Evolutionary conservation across 92 coral and sea anemone species (phyloP).

Genomic region (Meandrina meandrites): DNA sequence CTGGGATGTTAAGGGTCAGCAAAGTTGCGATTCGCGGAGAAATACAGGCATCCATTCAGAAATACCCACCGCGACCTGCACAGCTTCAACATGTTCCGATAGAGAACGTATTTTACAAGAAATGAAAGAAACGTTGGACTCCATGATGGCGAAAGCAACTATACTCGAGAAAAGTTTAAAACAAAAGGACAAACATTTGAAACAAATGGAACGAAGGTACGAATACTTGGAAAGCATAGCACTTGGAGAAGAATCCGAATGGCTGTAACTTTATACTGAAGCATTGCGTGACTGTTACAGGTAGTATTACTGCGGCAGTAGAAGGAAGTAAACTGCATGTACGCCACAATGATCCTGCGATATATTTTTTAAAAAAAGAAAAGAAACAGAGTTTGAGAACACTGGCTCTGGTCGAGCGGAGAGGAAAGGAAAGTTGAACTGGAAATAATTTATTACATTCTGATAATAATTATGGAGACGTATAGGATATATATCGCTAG

Average conservation of each 20-base stretch:
- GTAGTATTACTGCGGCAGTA: not conserved
- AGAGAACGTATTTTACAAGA: conserved; percentile 42
- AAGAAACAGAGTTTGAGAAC: no score
- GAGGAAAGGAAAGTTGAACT: no score
- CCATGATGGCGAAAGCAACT: conserved; percentile 59
- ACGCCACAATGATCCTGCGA: not conserved
- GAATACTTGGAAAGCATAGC: conserved; percentile 86
- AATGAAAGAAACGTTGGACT: conserved; percentile 64
- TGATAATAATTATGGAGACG: no score
- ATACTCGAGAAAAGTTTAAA: conserved; percentile 58
- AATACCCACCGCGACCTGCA: not conserved
- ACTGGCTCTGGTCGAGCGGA: no score
- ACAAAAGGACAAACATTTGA: conserved; percentile 65
- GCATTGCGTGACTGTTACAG: not conserved
- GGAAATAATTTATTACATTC: no score
- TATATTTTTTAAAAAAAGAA: not conserved
- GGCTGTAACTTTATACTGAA: conserved; percentile 37
- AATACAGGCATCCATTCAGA: not conserved
- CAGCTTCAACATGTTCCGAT: not conserved
- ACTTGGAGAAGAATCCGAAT: conserved; percentile 86
- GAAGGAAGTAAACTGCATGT: not conserved
- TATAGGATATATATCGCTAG: no score
- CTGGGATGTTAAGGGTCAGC: not conserved
- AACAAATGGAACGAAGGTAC: conserved; percentile 65
- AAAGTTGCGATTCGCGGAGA: not conserved